Evolutionary conservation across 2,113 vertebrate genomes (phyloP), one percentile per base, ranked within the genome.

Genomic region (Lathamus discolor): DNA sequence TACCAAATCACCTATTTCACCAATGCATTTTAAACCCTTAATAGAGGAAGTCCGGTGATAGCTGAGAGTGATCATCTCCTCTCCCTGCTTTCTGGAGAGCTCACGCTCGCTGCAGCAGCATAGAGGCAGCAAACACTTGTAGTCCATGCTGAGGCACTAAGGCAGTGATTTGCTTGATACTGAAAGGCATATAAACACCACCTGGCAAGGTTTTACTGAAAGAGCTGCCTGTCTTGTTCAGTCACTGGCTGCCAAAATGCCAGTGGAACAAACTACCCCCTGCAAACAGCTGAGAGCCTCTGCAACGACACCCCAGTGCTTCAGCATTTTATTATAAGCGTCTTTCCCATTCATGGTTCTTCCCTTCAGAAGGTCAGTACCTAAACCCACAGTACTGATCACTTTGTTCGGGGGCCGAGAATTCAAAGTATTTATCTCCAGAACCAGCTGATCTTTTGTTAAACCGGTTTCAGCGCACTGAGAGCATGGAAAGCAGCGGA

Each of bases 391-490:
- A 1, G 46, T 43, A 39, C n/a, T 1, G 1, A 57, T 7, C 23
- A 68, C 87, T 93, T 92, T 70, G 39, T 91, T 93, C 44, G 74
- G 59, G 49, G 77, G 59, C 35, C 1, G 23, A 66, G 79, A 90
- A 54, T 67, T 90, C 63, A 76, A 85, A 95, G 85, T 91, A 93
- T 83, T 90, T 94, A 49, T 86, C 82, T 88, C 80, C 6, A 15
- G 67, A 95, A 54, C 46, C 1, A 5, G 37, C 59, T 89, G 77
- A 66, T 75, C 61, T 84, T 92, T 91, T 83, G 75, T 93, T 93
- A 83, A 87, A 88, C 57, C 13, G 15, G 73, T 83, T 83, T 78
- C 43, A 22, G 73, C 46, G 86, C 82, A 13, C 67, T 1, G 3
- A 17, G 16, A n/a, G 63, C 33, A 39, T 3, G 8, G 79, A 95